A percentile compares a stretch with the other conserved stretches of the same genome.
Evolutionary conservation across 1,140 invertebrate species (phyloP).

Genomic region (Megathymus violae): DNA sequence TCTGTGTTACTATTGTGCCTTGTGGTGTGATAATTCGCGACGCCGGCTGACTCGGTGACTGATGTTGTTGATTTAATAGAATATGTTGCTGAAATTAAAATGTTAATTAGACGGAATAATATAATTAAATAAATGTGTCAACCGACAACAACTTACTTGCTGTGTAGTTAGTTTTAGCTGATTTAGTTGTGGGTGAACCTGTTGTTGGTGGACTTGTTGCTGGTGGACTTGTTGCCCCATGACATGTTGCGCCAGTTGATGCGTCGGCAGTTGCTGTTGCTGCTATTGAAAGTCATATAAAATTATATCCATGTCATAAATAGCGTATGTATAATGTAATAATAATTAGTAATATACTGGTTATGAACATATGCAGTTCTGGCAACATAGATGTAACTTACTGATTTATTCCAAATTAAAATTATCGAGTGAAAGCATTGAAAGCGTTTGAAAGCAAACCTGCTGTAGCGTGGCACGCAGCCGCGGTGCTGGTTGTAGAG

Average conservation of each 20-base stretch:
- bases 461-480: constrained; percentile 54
- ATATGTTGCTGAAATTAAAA: constrained; percentile 52
- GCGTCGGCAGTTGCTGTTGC: constrained; percentile 60
- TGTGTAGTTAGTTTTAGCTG: constrained; percentile 71
- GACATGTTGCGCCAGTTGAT: constrained; percentile 61
- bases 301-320: no score
- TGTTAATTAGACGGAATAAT: no score
- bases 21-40: constrained; percentile 73
- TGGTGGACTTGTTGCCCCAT: constrained; percentile 62
- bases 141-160: constrained; percentile 53
- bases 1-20: constrained; percentile 72
- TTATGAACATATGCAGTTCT: no score
- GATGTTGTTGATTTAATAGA: constrained; percentile 64
- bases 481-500: constrained; percentile 54
- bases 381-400: no score
- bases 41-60: constrained; percentile 44
- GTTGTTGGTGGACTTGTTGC: constrained; percentile 58
- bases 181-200: constrained; percentile 52
- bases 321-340: no score
- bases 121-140: no score
- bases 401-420: no score
- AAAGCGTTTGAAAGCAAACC: constrained; percentile 29
- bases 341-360: no score
- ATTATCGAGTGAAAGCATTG: no score
- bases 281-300: constrained; percentile 47